Base-by-base conservation (phyloP, 2,888 invertebrate genomes). In the Salticus scenicus region DNA sequence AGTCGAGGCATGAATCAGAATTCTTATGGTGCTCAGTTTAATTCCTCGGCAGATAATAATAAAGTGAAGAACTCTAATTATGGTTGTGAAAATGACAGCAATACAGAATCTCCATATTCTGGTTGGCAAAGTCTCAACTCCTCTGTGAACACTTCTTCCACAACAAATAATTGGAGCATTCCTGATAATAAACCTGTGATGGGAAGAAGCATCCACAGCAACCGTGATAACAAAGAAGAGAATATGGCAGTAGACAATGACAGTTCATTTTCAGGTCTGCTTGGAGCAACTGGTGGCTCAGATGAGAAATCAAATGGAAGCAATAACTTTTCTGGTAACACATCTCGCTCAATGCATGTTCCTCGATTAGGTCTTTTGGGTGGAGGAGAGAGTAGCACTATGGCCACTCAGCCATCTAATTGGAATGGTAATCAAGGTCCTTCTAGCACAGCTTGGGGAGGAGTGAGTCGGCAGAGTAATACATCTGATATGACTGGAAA, bases 331-430 rank as follows among this genome's bases (percentile, higher is more conserved):
- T 20, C 33, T 24, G 64, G 27, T 12, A 63, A 69, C 27, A 20
- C 30, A 8, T 24, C 77, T 12, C 84, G 88, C 37, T 78, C 81
- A 1, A 70, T 67, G 17, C 75, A 71, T 24, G 93, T 94, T 85
- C 92, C 92, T 66, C 92, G 93, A 75, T 91, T 95, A 89, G 93
- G 94, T 88, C 93, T 96, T 87, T 92, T 94, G 88, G 96, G 96
- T 78, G 96, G 96, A 73, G 96, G 95, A 82, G 96, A 96, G 91
- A 95, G 94, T 92, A 95, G 94, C 92, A 95, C 95, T 66, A 93
- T 96, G 90, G 95, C 95, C 91, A 94, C 93, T 88, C 92, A 92
- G 75, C 94, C 95, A 84, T 94, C 94, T 83, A 95, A 94, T 89
- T 96, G 96, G 95, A 78, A 57, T 84, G 95, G 95, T 89, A 94